phyloP scores from a whole-genome alignment of 2,888 invertebrate genomes.

The Gastracanthus pulcherrimus region DNA sequence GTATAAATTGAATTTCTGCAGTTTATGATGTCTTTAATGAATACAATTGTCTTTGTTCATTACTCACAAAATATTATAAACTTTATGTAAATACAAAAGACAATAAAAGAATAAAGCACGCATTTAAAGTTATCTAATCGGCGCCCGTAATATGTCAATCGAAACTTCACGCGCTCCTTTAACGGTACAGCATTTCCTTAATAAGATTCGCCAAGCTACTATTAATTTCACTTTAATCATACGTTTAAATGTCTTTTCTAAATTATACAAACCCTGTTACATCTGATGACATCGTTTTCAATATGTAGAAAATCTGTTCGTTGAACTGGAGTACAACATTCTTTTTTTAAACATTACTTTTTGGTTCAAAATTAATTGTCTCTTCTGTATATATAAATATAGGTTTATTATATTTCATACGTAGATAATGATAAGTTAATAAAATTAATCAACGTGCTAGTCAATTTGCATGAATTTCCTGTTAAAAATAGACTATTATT shows the following conservation, averaged over 20 bases:
- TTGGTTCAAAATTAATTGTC: neutral
- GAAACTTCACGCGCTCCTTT: neutral
- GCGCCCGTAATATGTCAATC: neutral
- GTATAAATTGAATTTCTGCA: neutral
- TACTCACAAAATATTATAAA: too few species aligned
- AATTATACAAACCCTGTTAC: neutral
- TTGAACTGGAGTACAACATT: too few species aligned
- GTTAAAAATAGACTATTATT: too few species aligned
- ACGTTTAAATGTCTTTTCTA: neutral
- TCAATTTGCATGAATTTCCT: too few species aligned
- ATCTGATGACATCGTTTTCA: neutral
- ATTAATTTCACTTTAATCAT: neutral
- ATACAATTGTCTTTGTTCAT: too few species aligned
- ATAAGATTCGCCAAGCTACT: neutral
- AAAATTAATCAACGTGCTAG: neutral
- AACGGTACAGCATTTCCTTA: constrained; percentile 1
- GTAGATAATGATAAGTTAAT: neutral
- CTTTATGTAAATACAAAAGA: too few species aligned
- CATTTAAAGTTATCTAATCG: constrained; percentile 11
- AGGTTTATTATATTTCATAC: neutral
- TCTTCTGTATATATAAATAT: neutral
- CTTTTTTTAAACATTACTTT: too few species aligned
- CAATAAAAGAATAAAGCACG: neutral
- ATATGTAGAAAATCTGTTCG: neutral
- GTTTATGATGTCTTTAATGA: neutral